Evolutionary conservation across 2,888 invertebrate species (phyloP).

Genomic region (Lamellibrachia columna): DNA sequence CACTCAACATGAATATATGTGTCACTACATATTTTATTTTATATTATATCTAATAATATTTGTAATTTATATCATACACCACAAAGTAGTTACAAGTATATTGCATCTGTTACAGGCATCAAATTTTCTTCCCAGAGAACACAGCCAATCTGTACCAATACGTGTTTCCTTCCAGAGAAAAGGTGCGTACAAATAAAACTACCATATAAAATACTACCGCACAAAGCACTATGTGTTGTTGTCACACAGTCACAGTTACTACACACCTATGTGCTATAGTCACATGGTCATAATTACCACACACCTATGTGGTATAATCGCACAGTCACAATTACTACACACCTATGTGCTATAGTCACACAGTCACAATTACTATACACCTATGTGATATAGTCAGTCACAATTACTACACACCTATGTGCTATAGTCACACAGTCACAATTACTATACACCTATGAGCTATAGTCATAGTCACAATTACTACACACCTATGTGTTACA

Average conservation of each 20-base stretch:
- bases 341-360: not conserved
- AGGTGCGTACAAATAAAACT: slow-evolving; percentile 45
- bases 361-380: not conserved
- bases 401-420: not conserved
- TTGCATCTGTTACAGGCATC: slow-evolving; percentile 39
- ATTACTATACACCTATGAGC: not conserved
- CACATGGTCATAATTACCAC: not conserved
- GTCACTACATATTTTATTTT: not conserved
- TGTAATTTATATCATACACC: not conserved
- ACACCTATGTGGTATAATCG: not conserved
- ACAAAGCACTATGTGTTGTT: too few relatives aligned
- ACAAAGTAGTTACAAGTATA: not conserved
- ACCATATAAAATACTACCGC: not conserved
- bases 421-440: not conserved
- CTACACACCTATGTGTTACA: not conserved
- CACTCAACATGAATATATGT: not conserved
- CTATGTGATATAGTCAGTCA: not conserved
- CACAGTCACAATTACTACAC: not conserved
- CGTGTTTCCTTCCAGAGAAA: slow-evolving; percentile 54
- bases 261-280: not conserved
- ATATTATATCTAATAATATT: not conserved
- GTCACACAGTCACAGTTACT: not conserved
- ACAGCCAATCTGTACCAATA: slow-evolving; percentile 53
- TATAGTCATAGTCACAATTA: not conserved
- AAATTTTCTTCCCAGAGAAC: slow-evolving; percentile 50